Base-by-base conservation (phyloP, 2,888 invertebrate species). In the Lepetodrilus schrolli region DNA sequence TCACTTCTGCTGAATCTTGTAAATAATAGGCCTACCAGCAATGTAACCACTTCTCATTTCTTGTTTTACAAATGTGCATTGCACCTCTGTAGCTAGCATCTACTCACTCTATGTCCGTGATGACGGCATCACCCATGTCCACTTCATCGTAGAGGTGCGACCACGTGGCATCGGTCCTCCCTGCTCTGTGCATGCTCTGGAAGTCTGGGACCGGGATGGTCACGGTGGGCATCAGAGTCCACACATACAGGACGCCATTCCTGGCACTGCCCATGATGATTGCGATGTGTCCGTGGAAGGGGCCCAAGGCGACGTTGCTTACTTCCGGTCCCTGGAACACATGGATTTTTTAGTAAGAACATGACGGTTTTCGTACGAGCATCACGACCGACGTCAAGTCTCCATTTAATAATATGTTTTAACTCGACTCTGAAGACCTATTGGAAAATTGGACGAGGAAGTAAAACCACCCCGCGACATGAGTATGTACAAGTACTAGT, bases 111-210 rank as follows among this genome's bases (percentile, higher is more conserved):
- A 70, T 50, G 37, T 70, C 70, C 10, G 36, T 17, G 10, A 70
- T 70, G 2, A 20, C 38, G 37, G 50, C 50, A 37, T 70, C 70
- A 5, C 70, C 70, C 70, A 70, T 70, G 4, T 34, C 47, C 5
- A 20, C 70, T 5, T 30, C 8, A n/a, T 17, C 34, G 38, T 70
- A 70, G 10, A 70, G 37, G 21, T 49, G 30, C 10, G 17, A 2
- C 70, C 70, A 70, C 2, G 70, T 70, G 13, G 30, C 70, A 10
- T 36, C 47, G 10, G 36, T 70, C 20, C 3, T 4, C 1, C 70
- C 70, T 13, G 36, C 37, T 50, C 70, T 70, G 21, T 70, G 37
- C 23, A 70, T 50, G 21, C 70, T 70, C 70, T 70, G 49, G 70
- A 70, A 70, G 20, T 70, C 70, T 17, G 70, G 70, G 2, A 26